Percentiles rank a stretch among this genome's conserved stretches.
Conservation (phyloP, 53 echinoderm and acorn worm species). For the Luidia sarsii region DNA sequence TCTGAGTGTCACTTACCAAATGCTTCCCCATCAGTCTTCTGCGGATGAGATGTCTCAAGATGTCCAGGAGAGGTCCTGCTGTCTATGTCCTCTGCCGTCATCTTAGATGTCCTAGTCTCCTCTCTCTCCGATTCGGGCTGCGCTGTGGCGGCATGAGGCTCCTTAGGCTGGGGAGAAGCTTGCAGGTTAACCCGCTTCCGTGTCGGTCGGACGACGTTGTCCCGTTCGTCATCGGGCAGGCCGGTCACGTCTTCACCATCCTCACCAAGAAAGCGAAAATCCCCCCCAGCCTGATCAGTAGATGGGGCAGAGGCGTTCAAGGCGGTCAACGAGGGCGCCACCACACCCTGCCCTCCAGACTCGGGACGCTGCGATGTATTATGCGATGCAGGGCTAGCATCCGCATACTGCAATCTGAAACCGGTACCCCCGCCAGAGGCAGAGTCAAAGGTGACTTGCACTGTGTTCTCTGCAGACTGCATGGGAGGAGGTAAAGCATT, state of each 20-base stretch:
- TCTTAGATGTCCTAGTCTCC: no score
- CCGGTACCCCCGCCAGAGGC: conserved; percentile 25
- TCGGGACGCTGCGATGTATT: background rate
- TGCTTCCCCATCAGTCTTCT: no score
- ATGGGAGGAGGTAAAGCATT: conserved; percentile 11
- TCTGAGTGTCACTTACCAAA: no score
- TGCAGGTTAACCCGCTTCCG: conserved; percentile 20
- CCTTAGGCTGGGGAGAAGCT: background rate
- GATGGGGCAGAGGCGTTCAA: background rate
- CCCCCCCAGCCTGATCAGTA: background rate
- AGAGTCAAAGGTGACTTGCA: background rate
- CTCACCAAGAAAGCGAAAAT: conserved; percentile 15
- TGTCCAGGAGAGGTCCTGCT: no score
- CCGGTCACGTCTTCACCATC: conserved; percentile 1
- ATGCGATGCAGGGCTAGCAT: background rate
- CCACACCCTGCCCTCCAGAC: background rate
- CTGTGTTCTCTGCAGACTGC: background rate
- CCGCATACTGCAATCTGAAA: conserved; percentile 16
- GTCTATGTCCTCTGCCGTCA: no score
- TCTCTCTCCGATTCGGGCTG: no score
- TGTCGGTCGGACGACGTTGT: background rate
- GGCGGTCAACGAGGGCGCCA: background rate
- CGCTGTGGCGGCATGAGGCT: background rate
- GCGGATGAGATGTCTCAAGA: no score
- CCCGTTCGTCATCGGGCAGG: background rate